Percentiles rank a stretch among this genome's conserved stretches.
These are phyloP conservation scores for Cantharis flavilabris DNA, from an alignment of 2,888 invertebrate species.

Conservation along the genomic window DNA sequence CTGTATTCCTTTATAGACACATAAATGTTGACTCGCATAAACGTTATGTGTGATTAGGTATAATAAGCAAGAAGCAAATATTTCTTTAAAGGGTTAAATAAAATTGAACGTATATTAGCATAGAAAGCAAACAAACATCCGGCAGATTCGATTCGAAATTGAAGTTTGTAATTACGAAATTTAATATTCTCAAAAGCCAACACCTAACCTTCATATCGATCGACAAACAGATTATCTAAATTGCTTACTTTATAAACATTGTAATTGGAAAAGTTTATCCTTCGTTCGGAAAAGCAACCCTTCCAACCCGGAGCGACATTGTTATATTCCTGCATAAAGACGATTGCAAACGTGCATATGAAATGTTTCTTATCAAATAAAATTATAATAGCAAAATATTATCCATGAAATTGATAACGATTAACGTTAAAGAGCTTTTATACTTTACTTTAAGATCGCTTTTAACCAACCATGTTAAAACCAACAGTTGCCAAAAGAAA, in stretches of 20 bases:
- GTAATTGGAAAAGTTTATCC: constrained; percentile 52
- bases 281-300: constrained; percentile 37
- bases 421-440: not conserved
- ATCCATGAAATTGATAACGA: not conserved
- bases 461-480: not conserved
- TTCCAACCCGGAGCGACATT: constrained; percentile 29
- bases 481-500: not conserved
- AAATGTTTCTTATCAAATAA: constrained; percentile 2
- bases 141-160: constrained; percentile 41
- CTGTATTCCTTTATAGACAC: constrained; percentile 5
- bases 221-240: constrained; percentile 53
- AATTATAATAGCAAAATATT: not conserved
- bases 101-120: constrained; percentile 30
- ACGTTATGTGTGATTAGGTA: constrained; percentile 4
- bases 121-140: constrained; percentile 43
- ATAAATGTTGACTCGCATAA: constrained; percentile 11
- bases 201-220: constrained; percentile 48
- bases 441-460: not conserved
- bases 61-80: constrained; percentile 20
- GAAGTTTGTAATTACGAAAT: constrained; percentile 45
- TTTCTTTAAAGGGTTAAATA: constrained; percentile 26
- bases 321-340: constrained; percentile 32
- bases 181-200: constrained; percentile 46
- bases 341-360: constrained; percentile 33
- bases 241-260: constrained; percentile 52